Base-by-base conservation (phyloP, 2,113 vertebrate species). In the Glaucidium brasilianum region DNA sequence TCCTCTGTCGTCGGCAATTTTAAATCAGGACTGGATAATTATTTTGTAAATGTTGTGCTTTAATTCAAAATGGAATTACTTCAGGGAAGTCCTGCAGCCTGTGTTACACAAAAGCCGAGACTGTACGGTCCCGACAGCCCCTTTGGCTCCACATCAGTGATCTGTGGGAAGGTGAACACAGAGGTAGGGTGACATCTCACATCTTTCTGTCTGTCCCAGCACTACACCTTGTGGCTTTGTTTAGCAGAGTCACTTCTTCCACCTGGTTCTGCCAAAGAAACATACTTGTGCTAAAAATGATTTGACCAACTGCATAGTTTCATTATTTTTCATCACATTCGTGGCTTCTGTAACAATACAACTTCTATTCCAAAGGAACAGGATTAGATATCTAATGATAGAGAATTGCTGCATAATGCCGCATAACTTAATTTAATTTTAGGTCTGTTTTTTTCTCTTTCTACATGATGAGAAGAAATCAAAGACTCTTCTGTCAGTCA, bases 41-140 rank as follows among this genome's bases (percentile, higher is more conserved):
- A 39, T 34, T 77, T 35, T 5, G 32, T 21, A 19, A 85, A 68
- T 25, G 52, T 23, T 53, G 37, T 26, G 74, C 58, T 81, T 76
- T 25, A 37, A 82, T 69, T 82, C 64, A 26, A 37, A 69, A 15
- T 23, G 37, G 68, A 39, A 73, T 58, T 9, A 25, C 64, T 73
- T 22, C 49, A 22, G 87, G 87, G 83, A 34, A 55, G 83, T 32
- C 49, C 80, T 58, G 64, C 47, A 63, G 85, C 30, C 20, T 23
- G 14, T 11, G 47, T 3, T 30, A 18, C 37, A 43, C 32, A 25
- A 37, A 69, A 74, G 8, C 50, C 2, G 3, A 15, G 43, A 2
- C 25, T 52, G 5, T 8, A 12, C 0, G 1, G 50, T 60, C 90
- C 87, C 6, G 0, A 2, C 2, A 60, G 43, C 11, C 59, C 53